Evolutionary conservation across 2,113 vertebrate species (phyloP).

Genomic region (Myrmecophaga tridactyla): DNA sequence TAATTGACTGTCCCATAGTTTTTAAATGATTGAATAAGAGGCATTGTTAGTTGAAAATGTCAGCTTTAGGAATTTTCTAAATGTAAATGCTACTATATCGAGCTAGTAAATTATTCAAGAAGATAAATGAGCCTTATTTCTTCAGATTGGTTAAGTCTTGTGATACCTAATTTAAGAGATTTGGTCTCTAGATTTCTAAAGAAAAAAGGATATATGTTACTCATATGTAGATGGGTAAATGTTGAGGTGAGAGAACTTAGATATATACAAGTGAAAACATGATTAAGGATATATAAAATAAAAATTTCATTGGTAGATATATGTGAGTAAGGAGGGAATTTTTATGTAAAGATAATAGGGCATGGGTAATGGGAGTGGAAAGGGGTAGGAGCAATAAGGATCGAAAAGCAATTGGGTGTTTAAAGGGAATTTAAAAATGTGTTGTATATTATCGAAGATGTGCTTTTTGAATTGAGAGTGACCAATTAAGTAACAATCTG

Average conservation of each 20-base stretch:
- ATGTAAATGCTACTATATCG: not conserved
- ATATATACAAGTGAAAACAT: not conserved
- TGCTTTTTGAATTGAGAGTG: not conserved
- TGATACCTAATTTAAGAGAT: constrained; percentile 4
- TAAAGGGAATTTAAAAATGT: not conserved
- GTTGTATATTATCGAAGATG: not conserved
- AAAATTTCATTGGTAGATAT: not conserved
- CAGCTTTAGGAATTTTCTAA: not conserved
- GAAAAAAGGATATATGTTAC: not conserved
- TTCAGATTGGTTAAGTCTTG: not conserved
- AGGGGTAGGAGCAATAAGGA: not conserved
- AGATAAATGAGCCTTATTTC: not conserved
- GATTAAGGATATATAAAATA: not conserved
- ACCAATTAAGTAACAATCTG: not conserved
- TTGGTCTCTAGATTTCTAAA: not conserved
- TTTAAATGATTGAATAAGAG: not conserved
- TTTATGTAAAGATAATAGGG: not conserved
- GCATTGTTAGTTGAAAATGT: not conserved
- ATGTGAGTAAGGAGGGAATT: not conserved
- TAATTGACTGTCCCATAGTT: not conserved
- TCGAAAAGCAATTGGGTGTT: not conserved
- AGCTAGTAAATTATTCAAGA: not conserved
- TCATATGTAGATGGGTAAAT: not conserved
- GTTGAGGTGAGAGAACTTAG: not conserved
- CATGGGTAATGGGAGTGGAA: no score